Evolutionary conservation across 1,140 invertebrate species (phyloP).

Genomic region (Drosophila prosaltans): DNA sequence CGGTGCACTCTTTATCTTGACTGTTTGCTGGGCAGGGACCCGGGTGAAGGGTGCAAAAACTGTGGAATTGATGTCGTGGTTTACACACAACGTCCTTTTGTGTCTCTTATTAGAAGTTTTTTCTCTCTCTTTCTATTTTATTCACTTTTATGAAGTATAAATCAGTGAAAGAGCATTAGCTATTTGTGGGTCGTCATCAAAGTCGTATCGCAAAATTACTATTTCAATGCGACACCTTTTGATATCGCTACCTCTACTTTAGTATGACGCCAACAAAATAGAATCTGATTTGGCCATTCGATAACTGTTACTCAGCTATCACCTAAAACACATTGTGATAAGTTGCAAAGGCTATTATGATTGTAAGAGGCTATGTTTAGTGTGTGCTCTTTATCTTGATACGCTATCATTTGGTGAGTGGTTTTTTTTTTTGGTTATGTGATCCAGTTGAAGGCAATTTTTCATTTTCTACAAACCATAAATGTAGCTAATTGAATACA

Average conservation of each 20-base stretch:
- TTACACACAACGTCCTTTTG: constrained; percentile 35
- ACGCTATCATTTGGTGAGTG: constrained; percentile 11
- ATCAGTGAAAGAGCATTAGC: constrained; percentile 41
- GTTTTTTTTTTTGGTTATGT: constrained; percentile 22
- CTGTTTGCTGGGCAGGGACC: neutral
- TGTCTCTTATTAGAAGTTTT: constrained; percentile 22
- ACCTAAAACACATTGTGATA: constrained; percentile 30
- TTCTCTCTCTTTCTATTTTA: constrained; percentile 26
- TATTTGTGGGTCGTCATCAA: constrained; percentile 5
- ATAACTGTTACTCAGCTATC: constrained; percentile 3
- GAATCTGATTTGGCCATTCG: constrained; percentile 5
- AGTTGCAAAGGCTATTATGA: constrained; percentile 39
- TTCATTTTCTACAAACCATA: neutral
- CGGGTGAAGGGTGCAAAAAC: neutral
- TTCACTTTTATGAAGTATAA: constrained; percentile 55
- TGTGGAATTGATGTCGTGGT: constrained; percentile 7
- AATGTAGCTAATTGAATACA: neutral
- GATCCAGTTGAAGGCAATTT: constrained; percentile 26
- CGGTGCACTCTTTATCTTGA: constrained; percentile 7
- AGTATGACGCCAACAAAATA: constrained; percentile 10
- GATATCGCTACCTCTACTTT: neutral
- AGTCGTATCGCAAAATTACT: neutral
- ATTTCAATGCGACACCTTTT: constrained; percentile 7
- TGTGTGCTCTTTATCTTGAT: constrained; percentile 40
- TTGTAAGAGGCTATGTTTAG: constrained; percentile 32